Percentiles rank a stretch among this genome's conserved stretches.
Conservation (phyloP, 2,113 vertebrate species). For the Brachypteracias leptosomus region DNA sequence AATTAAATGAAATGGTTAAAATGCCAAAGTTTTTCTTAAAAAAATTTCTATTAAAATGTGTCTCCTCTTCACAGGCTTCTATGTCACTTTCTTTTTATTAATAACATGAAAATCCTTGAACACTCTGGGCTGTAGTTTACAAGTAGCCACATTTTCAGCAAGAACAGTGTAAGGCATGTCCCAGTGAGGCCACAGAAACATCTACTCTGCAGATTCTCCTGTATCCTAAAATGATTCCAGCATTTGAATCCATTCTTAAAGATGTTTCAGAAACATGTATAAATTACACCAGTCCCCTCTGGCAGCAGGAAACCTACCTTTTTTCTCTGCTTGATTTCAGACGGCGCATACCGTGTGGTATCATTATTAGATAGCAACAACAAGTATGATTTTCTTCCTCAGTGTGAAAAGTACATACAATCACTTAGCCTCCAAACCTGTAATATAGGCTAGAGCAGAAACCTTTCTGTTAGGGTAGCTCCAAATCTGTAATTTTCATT, state of each 20-base stretch:
- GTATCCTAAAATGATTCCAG: neutral
- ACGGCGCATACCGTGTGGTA: neutral
- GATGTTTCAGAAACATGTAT: neutral
- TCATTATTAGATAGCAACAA: constrained; percentile 35
- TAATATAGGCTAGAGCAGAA: constrained; percentile 12
- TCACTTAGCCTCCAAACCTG: constrained; percentile 32
- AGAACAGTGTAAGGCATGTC: neutral
- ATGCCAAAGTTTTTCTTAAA: neutral
- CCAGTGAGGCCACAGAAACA: neutral
- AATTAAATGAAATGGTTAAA: neutral
- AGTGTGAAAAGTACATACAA: constrained; percentile 64
- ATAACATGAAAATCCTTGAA: neutral
- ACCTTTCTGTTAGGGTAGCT: neutral
- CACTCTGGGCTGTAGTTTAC: neutral
- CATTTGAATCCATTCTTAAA: neutral
- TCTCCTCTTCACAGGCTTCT: neutral
- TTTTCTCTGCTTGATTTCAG: constrained; percentile 57
- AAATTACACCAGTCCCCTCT: neutral
- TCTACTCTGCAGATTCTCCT: neutral
- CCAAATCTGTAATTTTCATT: constrained; percentile 33
- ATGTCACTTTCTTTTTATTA: neutral
- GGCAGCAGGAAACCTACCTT: constrained; percentile 20
- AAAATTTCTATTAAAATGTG: neutral
- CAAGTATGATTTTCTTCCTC: constrained; percentile 53
- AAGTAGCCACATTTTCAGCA: neutral